Evolutionary conservation across 2,113 vertebrate genomes (phyloP), one percentile per base, ranked within the genome.

Genomic region (Xiphophorus maculatus): DNA sequence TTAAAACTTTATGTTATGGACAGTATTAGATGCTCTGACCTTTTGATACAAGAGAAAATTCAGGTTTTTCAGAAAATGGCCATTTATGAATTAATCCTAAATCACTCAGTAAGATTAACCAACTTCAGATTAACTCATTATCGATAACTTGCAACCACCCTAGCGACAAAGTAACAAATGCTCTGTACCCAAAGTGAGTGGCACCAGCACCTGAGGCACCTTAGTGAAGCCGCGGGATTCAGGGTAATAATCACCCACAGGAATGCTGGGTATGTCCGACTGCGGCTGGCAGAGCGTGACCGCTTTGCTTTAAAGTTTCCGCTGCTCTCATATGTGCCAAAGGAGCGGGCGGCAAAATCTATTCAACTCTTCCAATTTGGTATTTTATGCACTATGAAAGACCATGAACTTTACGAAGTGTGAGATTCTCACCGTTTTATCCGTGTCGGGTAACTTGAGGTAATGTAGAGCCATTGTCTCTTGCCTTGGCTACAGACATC

Each of bases 161-260:
- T 37, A 37, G 35, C 0, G 35, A 37, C 35, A 3, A 37, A 37
- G 51, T 7, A 71, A 77, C 27, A 17, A 30, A 15, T 61, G 60
- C 83, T 69, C 63, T 66, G 68, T 30, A 22, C 51, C 74, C 29
- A 35, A 74, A 77, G 64, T 7, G 15, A 66, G 29, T 65, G 72
- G 64, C 71, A 42, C 33, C 40, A 40, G 74, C 82, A 90, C 88
- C 88, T 87, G 83, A 86, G 79, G 76, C 84, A 87, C 83, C 77
- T 74, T 87, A 73, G 11, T 63, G 82, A 68, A 77, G 73, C 74
- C 82, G 76, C 67, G 82, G 82, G 80, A 83, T 90, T 90, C 82
- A 90, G 85, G 86, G 90, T 92, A 92, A 91, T 92, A 89, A 93
- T 93, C 90, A 89, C 82, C 87, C 90, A 87, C 87, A 92, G 90